Evolutionary conservation across 2,797 vertebrate species (phyloP).

Genomic region (Buceros bicornis): DNA sequence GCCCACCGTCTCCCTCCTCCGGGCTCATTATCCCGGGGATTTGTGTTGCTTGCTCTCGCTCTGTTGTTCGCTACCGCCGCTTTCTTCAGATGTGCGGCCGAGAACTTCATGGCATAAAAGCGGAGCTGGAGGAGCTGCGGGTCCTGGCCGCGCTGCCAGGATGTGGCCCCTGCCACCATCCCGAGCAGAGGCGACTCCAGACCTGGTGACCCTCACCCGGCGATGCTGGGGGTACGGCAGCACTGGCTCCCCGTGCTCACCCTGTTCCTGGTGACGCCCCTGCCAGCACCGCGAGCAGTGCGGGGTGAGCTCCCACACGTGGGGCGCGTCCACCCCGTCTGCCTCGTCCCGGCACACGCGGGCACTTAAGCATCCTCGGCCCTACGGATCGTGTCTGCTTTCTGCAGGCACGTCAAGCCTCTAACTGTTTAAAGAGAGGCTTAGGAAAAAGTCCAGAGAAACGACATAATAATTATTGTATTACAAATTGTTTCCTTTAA

Average conservation of each 20-base stretch:
- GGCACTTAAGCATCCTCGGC: neutral
- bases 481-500: conserved; percentile 75
- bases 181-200: too few species aligned
- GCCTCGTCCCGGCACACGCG: rapidly evolving
- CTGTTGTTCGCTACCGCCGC: conserved; percentile 24
- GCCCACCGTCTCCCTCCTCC: conserved; percentile 69
- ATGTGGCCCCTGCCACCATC: neutral
- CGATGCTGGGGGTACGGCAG: neutral
- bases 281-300: neutral
- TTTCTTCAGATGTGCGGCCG: conserved; percentile 32
- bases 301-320: rapidly evolving
- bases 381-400: neutral
- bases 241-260: neutral
- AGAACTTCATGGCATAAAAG: conserved; percentile 27
- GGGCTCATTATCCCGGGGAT: conserved; percentile 60
- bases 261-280: neutral
- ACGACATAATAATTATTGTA: conserved; percentile 66
- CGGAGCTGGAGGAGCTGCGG: neutral
- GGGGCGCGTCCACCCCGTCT: neutral
- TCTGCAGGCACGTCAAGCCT: neutral
- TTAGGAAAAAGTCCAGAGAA: conserved; percentile 65
- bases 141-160: neutral
- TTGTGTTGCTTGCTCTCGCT: conserved; percentile 47
- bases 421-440: conserved; percentile 34
- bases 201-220: rapidly evolving